phyloP scores from a whole-genome alignment of 2,797 vertebrate species.

The Helicolenus hilgendorfi region DNA sequence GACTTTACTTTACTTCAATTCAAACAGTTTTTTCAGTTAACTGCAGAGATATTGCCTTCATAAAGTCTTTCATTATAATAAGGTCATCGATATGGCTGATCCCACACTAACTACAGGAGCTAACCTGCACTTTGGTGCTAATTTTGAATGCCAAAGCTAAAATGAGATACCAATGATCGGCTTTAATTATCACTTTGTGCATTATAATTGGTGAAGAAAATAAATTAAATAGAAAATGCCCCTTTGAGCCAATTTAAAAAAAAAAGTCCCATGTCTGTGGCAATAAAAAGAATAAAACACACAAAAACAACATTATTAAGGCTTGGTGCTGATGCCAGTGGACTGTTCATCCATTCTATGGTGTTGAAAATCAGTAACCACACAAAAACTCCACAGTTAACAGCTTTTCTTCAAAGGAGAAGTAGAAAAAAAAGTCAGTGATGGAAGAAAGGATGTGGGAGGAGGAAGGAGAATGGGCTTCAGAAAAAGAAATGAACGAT shows the following conservation, averaged over 20 bases:
- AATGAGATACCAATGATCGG: not conserved
- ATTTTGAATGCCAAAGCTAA: too few species aligned
- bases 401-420: not conserved
- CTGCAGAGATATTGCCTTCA: not conserved
- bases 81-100: not conserved
- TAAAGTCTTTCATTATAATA: not conserved
- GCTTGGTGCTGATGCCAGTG: conserved; percentile 69
- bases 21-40: not conserved
- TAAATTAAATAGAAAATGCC: not conserved
- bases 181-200: not conserved
- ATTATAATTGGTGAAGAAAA: not conserved
- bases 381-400: not conserved
- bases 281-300: not conserved
- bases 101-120: not conserved
- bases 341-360: conserved; percentile 24
- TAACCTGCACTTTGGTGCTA: not conserved
- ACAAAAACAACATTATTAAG: conserved; percentile 47
- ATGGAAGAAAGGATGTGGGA: not conserved
- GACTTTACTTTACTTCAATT: too few species aligned
- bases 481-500: not conserved
- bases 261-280: not conserved
- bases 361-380: conserved; percentile 27
- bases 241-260: not conserved
- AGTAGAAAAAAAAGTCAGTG: not conserved
- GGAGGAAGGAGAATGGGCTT: not conserved